phyloP scores from a whole-genome alignment of 2,113 vertebrate species.

The Myxocyprinus asiaticus region DNA sequence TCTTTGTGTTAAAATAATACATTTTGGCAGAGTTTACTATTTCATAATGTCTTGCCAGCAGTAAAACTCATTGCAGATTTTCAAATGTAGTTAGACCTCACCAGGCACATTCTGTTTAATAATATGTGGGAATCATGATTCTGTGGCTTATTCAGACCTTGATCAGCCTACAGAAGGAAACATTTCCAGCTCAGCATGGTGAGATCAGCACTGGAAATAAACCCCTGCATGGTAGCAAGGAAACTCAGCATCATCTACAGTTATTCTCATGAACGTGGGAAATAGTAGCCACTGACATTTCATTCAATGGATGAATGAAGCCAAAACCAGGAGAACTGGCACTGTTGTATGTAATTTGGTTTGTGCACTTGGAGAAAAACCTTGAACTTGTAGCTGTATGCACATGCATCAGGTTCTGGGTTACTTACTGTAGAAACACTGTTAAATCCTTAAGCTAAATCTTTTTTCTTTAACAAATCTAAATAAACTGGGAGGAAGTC shows the following conservation, averaged over 20 bases:
- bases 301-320: too few species aligned
- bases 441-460: background rate
- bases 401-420: background rate
- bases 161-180: too few species aligned
- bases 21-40: too few species aligned
- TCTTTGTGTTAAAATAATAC: too few species aligned
- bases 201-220: constrained; percentile 25
- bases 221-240: constrained; percentile 5
- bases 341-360: constrained; percentile 22
- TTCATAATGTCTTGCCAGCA: too few species aligned
- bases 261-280: constrained; percentile 33
- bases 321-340: constrained; percentile 32
- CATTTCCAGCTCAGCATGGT: background rate
- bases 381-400: background rate
- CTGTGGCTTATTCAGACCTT: too few species aligned
- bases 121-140: too few species aligned
- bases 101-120: too few species aligned
- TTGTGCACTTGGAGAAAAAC: background rate
- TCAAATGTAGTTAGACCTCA: too few species aligned
- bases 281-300: constrained; percentile 13
- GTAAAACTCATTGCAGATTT: too few species aligned
- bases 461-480: background rate
- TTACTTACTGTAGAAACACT: background rate
- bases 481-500: too few species aligned
- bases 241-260: constrained; percentile 18